Evolutionary conservation across 1,140 invertebrate species (phyloP).

Genomic region (Eufriesea mexicana): DNA sequence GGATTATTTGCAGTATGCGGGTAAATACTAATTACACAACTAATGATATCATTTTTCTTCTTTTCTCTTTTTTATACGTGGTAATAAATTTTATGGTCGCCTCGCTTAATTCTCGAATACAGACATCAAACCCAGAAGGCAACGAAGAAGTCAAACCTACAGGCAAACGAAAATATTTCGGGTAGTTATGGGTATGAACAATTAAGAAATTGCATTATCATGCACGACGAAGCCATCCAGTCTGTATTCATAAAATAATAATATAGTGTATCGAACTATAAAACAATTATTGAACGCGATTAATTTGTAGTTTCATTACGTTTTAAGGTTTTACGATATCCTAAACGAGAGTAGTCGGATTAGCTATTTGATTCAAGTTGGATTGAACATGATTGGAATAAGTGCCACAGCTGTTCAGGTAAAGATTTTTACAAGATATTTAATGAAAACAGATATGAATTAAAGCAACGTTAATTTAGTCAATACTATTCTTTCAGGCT

Average conservation of each 20-base stretch:
- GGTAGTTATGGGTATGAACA: neutral
- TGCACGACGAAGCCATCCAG: neutral
- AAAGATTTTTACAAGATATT: neutral
- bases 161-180: neutral
- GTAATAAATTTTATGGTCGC: neutral
- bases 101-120: neutral
- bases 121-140: neutral
- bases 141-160: neutral
- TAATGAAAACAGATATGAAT: neutral
- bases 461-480: neutral
- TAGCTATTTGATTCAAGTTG: slow-evolving; percentile 14
- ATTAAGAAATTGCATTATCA: neutral
- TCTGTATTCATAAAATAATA: neutral
- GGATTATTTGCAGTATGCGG: neutral
- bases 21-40: neutral
- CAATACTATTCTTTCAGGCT: neutral
- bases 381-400: slow-evolving; percentile 7
- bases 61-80: too few relatives aligned
- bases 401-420: slow-evolving; percentile 23
- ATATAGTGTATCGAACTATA: neutral
- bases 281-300: neutral
- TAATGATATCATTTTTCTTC: too few relatives aligned
- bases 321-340: slow-evolving; percentile 11
- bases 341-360: neutral
- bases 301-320: neutral